Base-by-base conservation (phyloP, 2,888 invertebrate genomes). In the Tiliacea citrago region DNA sequence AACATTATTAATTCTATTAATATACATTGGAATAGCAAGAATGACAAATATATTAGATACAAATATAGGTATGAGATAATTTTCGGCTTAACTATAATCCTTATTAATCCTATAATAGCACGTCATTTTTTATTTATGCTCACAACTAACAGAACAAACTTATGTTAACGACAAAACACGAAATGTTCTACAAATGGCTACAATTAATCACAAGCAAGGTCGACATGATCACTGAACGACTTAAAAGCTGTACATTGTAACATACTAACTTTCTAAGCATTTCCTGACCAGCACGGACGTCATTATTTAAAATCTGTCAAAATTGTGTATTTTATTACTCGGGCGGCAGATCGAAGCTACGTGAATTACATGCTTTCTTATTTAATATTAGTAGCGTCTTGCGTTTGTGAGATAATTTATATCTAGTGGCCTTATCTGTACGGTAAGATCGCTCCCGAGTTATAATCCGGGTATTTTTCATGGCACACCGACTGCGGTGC, bases 391-490 rank as follows among this genome's bases (percentile, higher is more conserved):
- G 96, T 94, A 92, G 95, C 93, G 93, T 93, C 94, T 94, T 94
- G 93, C 94, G 94, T 95, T 94, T 95, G 95, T 95, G 88, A 86
- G 91, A 95, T 96, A 96, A 96, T 96, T 96, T 96, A 96, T 96
- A 94, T 94, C 93, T 92, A 93, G 92, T 89, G 88, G 90, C 87
- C 92, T 95, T 96, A 96, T 96, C 96, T 94, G 90, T 89, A 77
- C 91, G 89, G 90, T 86, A 73, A 90, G 95, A 96, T 96, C 96
- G 96, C 94, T 94, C 95, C 95, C 91, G 92, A 91, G 94, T 92
- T 94, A 95, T 96, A 96, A 96, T 96, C 96, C 95, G 93, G 93
- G 93, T 95, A 96, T 96, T 96, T 96, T 96, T 96, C 96, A 96
- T 94, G 90, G 92, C 93, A 91, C 89, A 82, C 78, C 87, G 89